Percentiles rank a stretch among this genome's conserved stretches.
Evolutionary conservation across 64 coral and sea anemone genomes (phyloP).

Genomic region (Stichodactyla helianthus): DNA sequence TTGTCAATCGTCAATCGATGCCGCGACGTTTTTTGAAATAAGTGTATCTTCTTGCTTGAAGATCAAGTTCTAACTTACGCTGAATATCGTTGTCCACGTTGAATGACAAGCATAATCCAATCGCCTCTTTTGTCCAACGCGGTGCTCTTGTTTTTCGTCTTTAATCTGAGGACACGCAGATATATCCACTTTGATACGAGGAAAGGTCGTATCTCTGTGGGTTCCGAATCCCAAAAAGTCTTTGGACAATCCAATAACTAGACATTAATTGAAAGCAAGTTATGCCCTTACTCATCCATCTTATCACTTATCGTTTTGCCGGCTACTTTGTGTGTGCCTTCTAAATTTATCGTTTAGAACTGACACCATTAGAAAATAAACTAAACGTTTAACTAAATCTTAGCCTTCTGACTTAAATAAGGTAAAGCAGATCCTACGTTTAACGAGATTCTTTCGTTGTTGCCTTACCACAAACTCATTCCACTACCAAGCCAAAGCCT

Average conservation of each 20-base stretch:
- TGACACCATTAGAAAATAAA: neutral
- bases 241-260: neutral
- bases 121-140: constrained; percentile 7
- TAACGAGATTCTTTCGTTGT: neutral
- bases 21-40: too few relatives aligned
- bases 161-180: constrained; percentile 9
- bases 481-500: neutral
- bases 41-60: neutral
- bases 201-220: constrained; percentile 3
- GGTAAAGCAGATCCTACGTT: too few relatives aligned
- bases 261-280: constrained; percentile 1
- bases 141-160: neutral
- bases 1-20: too few relatives aligned
- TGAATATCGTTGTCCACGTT: constrained; percentile 8
- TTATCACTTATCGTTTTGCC: neutral
- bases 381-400: too few relatives aligned
- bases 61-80: constrained; percentile 2
- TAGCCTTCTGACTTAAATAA: neutral
- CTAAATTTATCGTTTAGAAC: constrained; percentile 6
- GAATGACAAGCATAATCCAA: constrained; percentile 4
- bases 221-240: neutral
- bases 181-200: neutral
- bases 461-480: neutral
- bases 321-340: neutral
- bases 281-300: neutral